phyloP scores from a whole-genome alignment of 1,140 invertebrate species.

The Conopomorpha cramerella region DNA sequence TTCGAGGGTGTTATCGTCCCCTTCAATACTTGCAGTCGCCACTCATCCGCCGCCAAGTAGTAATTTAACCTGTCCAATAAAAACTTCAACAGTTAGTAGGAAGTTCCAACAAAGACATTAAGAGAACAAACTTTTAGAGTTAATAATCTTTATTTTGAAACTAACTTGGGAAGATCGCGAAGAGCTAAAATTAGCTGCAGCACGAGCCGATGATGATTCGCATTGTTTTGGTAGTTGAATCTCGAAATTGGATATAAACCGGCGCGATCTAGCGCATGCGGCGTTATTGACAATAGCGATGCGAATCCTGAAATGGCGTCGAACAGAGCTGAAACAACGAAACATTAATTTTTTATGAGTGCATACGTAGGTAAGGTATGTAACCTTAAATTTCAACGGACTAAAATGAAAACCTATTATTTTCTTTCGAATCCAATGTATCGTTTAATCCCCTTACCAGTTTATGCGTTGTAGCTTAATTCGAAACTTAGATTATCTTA shows the following conservation, averaged over 20 bases:
- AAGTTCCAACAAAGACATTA: too few species aligned
- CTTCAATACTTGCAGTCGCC: constrained; percentile 62
- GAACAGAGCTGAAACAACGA: constrained; percentile 48
- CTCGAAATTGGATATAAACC: constrained; percentile 33
- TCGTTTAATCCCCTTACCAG: too few species aligned
- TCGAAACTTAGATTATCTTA: too few species aligned
- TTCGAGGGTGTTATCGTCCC: constrained; percentile 30
- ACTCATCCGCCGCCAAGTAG: constrained; percentile 63
- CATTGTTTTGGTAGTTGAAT: constrained; percentile 29
- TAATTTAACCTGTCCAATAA: constrained; percentile 62
- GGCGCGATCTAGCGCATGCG: constrained; percentile 36
- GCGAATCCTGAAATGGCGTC: constrained; percentile 54
- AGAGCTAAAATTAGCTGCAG: constrained; percentile 56
- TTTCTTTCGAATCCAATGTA: too few species aligned
- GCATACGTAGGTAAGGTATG: too few species aligned
- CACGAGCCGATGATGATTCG: constrained; percentile 41
- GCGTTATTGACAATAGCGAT: constrained; percentile 50
- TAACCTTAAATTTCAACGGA: too few species aligned
- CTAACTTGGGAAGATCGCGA: constrained; percentile 55
- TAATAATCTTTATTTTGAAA: background rate
- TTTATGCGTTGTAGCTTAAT: too few species aligned
- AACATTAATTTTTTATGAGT: too few species aligned
- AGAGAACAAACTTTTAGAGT: background rate
- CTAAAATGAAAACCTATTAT: too few species aligned
- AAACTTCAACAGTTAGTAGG: too few species aligned